A percentile compares a stretch with the other conserved stretches of the same genome.
phyloP scores from a whole-genome alignment of 64 coral and sea anemone genomes.

The Montipora sp. region DNA sequence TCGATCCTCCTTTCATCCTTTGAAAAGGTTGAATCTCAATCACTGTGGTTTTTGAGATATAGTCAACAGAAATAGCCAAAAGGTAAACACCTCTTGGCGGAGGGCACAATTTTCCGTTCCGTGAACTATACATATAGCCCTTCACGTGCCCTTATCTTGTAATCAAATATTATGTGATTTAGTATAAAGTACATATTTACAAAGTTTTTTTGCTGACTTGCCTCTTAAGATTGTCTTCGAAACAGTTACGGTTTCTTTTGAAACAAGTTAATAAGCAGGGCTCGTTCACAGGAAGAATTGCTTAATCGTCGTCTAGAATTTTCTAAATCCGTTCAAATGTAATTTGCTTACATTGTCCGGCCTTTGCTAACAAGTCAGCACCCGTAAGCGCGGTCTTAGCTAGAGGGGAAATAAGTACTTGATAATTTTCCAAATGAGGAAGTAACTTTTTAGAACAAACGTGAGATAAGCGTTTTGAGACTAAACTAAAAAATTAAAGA shows the following conservation, averaged over 20 bases:
- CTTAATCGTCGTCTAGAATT: not conserved
- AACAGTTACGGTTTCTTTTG: not conserved
- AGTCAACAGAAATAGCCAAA: not conserved
- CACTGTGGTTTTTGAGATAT: not conserved
- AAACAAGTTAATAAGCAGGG: not conserved
- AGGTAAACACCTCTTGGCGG: not conserved
- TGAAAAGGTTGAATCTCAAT: not conserved
- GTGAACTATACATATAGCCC: not conserved
- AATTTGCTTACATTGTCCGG: constrained; percentile 17
- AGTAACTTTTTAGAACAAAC: not conserved
- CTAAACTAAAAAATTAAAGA: too few relatives aligned
- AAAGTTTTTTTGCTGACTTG: constrained; percentile 17
- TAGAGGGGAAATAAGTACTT: not conserved
- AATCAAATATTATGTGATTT: constrained; percentile 47
- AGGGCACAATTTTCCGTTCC: not conserved
- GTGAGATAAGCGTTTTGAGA: not conserved
- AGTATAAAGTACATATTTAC: constrained; percentile 57
- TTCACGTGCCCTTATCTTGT: constrained; percentile 33
- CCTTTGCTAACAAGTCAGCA: constrained; percentile 14
- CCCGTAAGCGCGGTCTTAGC: not conserved
- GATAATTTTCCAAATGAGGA: not conserved
- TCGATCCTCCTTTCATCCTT: not conserved
- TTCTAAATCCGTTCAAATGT: not conserved
- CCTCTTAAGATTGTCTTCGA: constrained; percentile 1
- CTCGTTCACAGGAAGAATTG: not conserved